phyloP scores from a whole-genome alignment of 2,113 vertebrate genomes.

The Erinaceus europaeus region DNA sequence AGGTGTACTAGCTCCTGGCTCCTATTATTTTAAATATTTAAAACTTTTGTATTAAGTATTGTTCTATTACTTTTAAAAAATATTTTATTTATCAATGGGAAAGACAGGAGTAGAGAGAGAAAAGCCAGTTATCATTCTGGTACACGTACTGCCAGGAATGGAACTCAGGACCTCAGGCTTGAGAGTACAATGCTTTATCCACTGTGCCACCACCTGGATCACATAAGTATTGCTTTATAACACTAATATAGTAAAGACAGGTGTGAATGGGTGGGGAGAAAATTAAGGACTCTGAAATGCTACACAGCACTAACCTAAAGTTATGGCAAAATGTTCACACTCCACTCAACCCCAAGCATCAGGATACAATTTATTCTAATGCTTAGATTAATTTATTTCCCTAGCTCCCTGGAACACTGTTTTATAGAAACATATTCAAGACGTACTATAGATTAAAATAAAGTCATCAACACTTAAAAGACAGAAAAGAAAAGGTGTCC shows the following conservation, averaged over 20 bases:
- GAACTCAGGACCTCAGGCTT: no score
- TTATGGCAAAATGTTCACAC: background rate
- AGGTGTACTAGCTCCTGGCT: no score
- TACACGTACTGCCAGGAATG: no score
- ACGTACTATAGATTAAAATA: constrained; percentile 47
- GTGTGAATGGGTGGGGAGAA: background rate
- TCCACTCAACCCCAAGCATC: background rate
- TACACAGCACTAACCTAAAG: background rate
- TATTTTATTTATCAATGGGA: no score
- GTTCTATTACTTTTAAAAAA: no score
- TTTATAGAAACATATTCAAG: constrained; percentile 1
- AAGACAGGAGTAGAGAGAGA: no score
- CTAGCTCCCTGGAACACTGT: background rate
- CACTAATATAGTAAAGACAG: background rate
- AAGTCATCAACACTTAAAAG: constrained; percentile 14
- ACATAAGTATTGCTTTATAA: no score
- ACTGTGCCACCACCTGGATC: no score
- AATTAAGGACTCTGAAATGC: constrained; percentile 7
- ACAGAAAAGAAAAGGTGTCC: constrained; percentile 13
- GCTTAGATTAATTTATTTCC: background rate
- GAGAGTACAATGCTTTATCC: no score
- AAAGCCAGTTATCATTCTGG: no score
- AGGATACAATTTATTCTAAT: constrained; percentile 32
- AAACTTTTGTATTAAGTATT: background rate
- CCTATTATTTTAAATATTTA: background rate